Evolutionary conservation across 1,140 invertebrate species (phyloP), one percentile per base, ranked within the genome.

Genomic region (Battus philenor): DNA sequence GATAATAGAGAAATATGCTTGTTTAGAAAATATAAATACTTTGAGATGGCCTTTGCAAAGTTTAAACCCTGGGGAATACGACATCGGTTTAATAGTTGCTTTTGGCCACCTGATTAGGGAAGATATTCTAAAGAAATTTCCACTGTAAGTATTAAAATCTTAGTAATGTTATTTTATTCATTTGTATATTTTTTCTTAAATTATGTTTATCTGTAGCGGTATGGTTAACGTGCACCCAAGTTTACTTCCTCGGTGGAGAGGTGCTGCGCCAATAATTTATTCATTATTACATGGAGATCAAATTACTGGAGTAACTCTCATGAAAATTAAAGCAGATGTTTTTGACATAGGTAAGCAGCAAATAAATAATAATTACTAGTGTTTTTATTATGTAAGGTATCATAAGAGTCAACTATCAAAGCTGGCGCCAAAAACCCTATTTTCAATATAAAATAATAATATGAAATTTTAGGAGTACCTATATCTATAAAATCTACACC

Each of bases 171-270:
- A 13, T 15, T 13, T 15, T 4, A 41, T 15, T 11, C 4, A 41
- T n/a, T n/a, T n/a, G n/a, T n/a, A n/a, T n/a, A 27, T 13, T 7
- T 15, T 6, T 20, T 12, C 15, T 22, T 22, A n/a, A 26, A 13
- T 13, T 43, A 33, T 12, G 11, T 29, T 11, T 26, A 9, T 24
- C 12, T 30, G 11, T 64, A 97, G 95, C 78, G 97, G 97, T 8
- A 95, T 97, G 87, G 84, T 97, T 24, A 97, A 97, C 88, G 91
- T 98, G 1, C 97, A 99, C 86, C 94, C 91, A 6, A 97, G 95
- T 83, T 72, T 99, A 18, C 75, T 99, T 55, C 97, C 97, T 15
- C 87, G 93, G 50, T 99, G 96, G 95, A 87, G 97, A 78, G 97
- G 97, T 18, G 95, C 97, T 29, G 91, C 95, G 6, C 96, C 96